Conservation (phyloP, 1,140 invertebrate genomes). For the Sminthurinus signatus region DNA sequence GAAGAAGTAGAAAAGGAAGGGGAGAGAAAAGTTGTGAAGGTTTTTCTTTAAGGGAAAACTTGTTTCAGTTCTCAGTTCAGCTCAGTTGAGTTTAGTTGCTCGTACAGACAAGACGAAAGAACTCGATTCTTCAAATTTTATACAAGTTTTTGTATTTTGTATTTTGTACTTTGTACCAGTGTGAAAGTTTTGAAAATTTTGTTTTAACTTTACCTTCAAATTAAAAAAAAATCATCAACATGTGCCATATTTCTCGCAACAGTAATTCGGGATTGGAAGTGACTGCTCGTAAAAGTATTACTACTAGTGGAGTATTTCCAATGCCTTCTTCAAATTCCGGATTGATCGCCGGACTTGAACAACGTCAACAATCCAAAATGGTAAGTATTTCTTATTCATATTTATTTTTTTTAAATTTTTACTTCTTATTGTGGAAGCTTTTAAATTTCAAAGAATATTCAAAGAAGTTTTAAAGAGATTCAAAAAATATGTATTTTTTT, state of each 20-base stretch:
- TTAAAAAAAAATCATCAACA: neutral
- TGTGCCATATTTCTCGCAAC: slow-evolving; percentile 28
- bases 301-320: neutral
- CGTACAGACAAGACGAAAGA: neutral
- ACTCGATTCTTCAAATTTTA: neutral
- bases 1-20: neutral
- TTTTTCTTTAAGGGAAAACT: neutral
- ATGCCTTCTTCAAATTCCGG: slow-evolving; percentile 14
- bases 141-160: neutral
- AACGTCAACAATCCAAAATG: slow-evolving; percentile 29
- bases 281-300: neutral
- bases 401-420: neutral
- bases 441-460: neutral
- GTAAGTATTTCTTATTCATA: slow-evolving; percentile 24
- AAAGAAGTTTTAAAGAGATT: neutral
- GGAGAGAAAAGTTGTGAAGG: neutral
- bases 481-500: neutral
- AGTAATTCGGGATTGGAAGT: slow-evolving; percentile 1
- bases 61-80: neutral
- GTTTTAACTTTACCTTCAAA: neutral
- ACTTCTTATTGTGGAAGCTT: neutral
- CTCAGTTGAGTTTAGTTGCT: neutral
- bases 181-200: neutral
- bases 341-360: too few relatives aligned
- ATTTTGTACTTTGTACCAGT: neutral